Base-by-base conservation (phyloP, 2,797 vertebrate species). In the Meriones psammophilus region DNA sequence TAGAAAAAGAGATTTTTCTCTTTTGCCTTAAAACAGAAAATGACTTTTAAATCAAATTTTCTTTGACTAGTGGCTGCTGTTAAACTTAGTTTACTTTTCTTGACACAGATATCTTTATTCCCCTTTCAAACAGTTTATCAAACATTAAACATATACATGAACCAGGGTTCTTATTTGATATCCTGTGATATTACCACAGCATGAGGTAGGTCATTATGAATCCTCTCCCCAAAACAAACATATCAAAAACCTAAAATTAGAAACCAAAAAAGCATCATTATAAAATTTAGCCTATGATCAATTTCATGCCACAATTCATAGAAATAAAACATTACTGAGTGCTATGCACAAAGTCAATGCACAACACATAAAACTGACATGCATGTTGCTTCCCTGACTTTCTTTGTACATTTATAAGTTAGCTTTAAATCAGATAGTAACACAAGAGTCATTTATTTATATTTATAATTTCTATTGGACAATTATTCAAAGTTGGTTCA, bases 131-230 rank as follows among this genome's bases (percentile, higher is more conserved):
- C 77, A 50, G 79, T 89, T 26, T 94, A 64, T 74, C 8, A 81
- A 90, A 20, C 46, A 87, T 77, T 88, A 84, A 89, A 64, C 12
- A 92, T 91, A 88, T 88, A 93, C 74, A 80, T 84, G 69, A 89
- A 71, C 66, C 64, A 39, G 60, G n/a, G 80, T 79, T 78, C 12
- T 39, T 90, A 79, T 71, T 69, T 71, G 20, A 79, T 86, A 62
- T 85, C 56, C 46, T 73, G 71, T 88, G 26, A 58, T 89, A 17
- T 26, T 81, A 89, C 77, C 92, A 80, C 10, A 84, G 36, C 17
- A 95, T 90, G 3, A 87, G 95, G 80, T 73, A 6, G 6, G 12
- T 91, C 86, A 24, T 91, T 54, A 66, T 83, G 30, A 9, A 76
- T 89, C 69, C n/a, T 14, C 56, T 85, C 3, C 15, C 6, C 10